Base-by-base conservation (phyloP, 2,797 vertebrate genomes). In the Microctenopoma steveboyesi region DNA sequence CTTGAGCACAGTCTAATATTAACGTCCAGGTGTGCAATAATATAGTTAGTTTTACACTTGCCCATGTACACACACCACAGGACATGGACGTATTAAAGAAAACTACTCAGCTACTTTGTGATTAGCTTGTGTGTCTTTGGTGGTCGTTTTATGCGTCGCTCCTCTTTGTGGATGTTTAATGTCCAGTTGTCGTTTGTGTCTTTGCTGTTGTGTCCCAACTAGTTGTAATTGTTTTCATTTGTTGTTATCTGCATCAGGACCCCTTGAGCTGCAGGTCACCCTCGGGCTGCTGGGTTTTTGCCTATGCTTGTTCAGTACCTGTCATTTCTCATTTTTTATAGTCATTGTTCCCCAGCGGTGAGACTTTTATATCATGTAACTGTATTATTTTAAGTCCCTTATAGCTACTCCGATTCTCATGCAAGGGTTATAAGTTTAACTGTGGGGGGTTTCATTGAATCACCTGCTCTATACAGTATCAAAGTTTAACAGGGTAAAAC, bases 1-100 rank as follows among this genome's bases (percentile, higher is more conserved):
- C 69, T 66, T 28, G 37, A 78, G 69, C 55, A 46, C 60, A 54
- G 74, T 27, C 54, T 57, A 55, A 57, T 37, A 40, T 40, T 37
- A 70, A 51, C 51, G 71, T 77, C 39, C 60, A 71, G 55, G 64
- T 74, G 50, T 68, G 50, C 47, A 39, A 28, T 57, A 28, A 68
- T 45, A 13, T 12, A 14, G 16, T 46, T 33, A 57, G 35, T 70
- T 67, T 78, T 65, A 54, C 18, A 64, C 54, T 64, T 60, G 28
- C 60, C 48, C 48, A 28, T 5, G 5, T 54, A 25, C 4, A 0
- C 16, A 64, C n/a, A 45, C 45, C 53, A 33, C 22, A 9, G 15
- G 11, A 22, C 22, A 30, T 3, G 7, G 25, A 42, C 30, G 15
- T 43, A 28, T 1, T 5, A 18, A n/a, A 69, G 39, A 50, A 39